phyloP scores from a whole-genome alignment of 1,140 invertebrate genomes.

The Meloidogyne chitwoodi region DNA sequence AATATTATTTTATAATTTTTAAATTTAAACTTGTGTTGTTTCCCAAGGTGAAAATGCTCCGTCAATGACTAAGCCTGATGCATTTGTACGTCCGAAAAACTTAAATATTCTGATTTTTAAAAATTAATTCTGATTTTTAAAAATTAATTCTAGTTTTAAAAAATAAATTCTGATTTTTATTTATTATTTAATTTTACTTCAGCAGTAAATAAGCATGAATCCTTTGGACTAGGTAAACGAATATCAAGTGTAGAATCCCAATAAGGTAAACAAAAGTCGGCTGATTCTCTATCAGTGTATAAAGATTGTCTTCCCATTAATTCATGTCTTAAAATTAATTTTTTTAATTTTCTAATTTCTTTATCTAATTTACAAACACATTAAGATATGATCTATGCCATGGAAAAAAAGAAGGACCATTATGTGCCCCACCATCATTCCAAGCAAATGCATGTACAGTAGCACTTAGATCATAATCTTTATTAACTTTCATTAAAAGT shows the following conservation, averaged over 20 bases:
- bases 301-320: not conserved
- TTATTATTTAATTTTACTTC: conserved; percentile 32
- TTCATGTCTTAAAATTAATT: not conserved
- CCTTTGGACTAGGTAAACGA: conserved; percentile 50
- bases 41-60: conserved; percentile 36
- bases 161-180: too few species aligned
- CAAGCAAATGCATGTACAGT: conserved; percentile 42
- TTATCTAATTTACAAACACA: conserved; percentile 44
- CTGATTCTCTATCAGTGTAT: conserved; percentile 36
- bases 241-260: conserved; percentile 61
- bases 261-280: conserved; percentile 57
- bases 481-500: conserved; percentile 57
- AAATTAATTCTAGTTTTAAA: not conserved
- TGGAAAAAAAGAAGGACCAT: conserved; percentile 43
- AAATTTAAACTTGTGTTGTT: conserved; percentile 28
- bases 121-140: not conserved
- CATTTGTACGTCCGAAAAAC: conserved; percentile 56
- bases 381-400: conserved; percentile 45
- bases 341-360: not conserved
- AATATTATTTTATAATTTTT: conserved; percentile 14
- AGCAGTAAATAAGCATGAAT: conserved; percentile 59
- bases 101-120: not conserved
- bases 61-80: conserved; percentile 34
- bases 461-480: conserved; percentile 54
- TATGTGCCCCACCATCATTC: conserved; percentile 51